phyloP scores from a whole-genome alignment of 2,113 vertebrate genomes.

The Lamprologus callipterus region DNA sequence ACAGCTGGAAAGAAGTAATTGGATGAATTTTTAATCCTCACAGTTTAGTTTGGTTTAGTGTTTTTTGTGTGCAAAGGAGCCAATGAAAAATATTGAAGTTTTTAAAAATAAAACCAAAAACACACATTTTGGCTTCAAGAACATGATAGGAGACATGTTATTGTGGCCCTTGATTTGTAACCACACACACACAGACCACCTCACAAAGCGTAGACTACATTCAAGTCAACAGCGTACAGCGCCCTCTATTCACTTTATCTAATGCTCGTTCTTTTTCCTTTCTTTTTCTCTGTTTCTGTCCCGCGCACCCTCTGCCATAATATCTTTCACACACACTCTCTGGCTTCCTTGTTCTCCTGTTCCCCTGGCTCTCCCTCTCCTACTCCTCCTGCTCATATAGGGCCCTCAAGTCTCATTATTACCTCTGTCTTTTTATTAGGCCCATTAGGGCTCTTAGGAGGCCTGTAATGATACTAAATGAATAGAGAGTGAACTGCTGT shows the following conservation, averaged over 20 bases:
- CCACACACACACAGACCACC: neutral
- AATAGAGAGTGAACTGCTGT: slow-evolving; percentile 90
- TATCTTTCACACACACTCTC: slow-evolving; percentile 13
- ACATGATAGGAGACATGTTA: neutral
- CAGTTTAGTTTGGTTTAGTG: neutral
- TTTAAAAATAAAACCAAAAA: neutral
- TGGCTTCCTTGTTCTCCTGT: slow-evolving; percentile 23
- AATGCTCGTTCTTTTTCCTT: neutral
- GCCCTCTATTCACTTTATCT: neutral
- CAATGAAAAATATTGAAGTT: accelerated
- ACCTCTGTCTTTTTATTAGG: slow-evolving; percentile 92
- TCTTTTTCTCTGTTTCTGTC: neutral
- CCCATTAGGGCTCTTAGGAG: slow-evolving; percentile 90
- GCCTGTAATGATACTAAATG: slow-evolving; percentile 91
- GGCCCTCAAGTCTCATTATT: slow-evolving; percentile 88
- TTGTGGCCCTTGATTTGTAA: slow-evolving; percentile 1
- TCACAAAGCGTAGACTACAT: neutral
- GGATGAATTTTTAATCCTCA: neutral
- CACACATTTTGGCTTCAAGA: neutral
- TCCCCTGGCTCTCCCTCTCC: slow-evolving; percentile 23
- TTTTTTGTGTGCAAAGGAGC: neutral
- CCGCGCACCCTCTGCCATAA: neutral
- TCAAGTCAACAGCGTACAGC: neutral
- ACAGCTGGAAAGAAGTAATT: neutral
- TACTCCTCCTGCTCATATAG: slow-evolving; percentile 40